phyloP scores from a whole-genome alignment of 2,888 invertebrate species.

The Pasiphila rectangulata region DNA sequence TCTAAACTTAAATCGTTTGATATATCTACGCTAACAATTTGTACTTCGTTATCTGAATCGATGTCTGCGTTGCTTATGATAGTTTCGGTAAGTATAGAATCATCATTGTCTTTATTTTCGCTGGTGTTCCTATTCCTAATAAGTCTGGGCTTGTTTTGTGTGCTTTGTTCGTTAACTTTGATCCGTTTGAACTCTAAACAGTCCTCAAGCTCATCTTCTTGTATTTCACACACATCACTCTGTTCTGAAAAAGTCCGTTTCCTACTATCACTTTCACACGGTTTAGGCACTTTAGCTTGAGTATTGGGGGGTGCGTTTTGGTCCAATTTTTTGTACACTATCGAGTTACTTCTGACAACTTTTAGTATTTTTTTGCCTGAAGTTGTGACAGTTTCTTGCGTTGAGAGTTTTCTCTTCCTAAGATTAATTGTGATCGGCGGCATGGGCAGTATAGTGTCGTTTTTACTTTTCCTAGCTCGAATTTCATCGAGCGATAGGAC shows the following conservation, averaged over 20 bases:
- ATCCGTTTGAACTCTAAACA: slow-evolving; percentile 69
- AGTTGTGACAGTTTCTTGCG: slow-evolving; percentile 65
- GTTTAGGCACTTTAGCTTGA: slow-evolving; percentile 46
- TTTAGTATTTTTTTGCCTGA: slow-evolving; percentile 72
- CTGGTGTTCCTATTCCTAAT: slow-evolving; percentile 57
- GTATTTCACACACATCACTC: slow-evolving; percentile 60
- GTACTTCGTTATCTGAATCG: slow-evolving; percentile 69
- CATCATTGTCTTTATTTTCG: slow-evolving; percentile 42
- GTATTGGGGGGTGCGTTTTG: slow-evolving; percentile 40
- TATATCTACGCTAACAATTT: slow-evolving; percentile 61
- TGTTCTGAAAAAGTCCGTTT: slow-evolving; percentile 67
- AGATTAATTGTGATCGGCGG: slow-evolving; percentile 62
- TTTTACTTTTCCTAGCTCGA: slow-evolving; percentile 57
- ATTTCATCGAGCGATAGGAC: slow-evolving; percentile 78
- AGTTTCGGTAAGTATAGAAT: slow-evolving; percentile 32
- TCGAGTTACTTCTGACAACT: slow-evolving; percentile 70
- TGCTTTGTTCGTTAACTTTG: slow-evolving; percentile 54
- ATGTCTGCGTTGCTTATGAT: slow-evolving; percentile 48
- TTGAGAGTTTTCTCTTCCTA: slow-evolving; percentile 66
- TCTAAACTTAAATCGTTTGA: slow-evolving; percentile 46
- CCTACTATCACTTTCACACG: slow-evolving; percentile 47
- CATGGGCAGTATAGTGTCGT: slow-evolving; percentile 40
- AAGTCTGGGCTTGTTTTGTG: slow-evolving; percentile 55
- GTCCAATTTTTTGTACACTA: slow-evolving; percentile 70
- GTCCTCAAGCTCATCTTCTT: slow-evolving; percentile 64